Evolutionary conservation across 2,797 vertebrate species (phyloP).

Genomic region (Triplophysa yarkandensis): DNA sequence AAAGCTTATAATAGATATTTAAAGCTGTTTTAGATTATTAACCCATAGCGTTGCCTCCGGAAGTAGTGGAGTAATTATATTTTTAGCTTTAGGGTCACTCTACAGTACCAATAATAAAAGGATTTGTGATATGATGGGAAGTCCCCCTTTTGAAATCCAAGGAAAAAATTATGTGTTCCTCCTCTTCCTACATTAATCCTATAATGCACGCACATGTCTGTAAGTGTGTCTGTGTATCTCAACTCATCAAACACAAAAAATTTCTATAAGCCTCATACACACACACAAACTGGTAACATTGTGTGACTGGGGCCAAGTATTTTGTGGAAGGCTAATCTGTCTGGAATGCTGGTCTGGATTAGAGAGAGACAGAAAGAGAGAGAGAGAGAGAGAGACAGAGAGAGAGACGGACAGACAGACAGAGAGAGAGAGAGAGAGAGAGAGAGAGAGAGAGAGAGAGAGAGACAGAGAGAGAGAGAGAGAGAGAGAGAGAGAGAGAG

Average conservation of each 20-base stretch:
- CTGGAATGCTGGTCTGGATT: slow-evolving; percentile 72
- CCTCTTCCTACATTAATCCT: slow-evolving; percentile 65
- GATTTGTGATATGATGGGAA: not conserved
- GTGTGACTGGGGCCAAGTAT: slow-evolving; percentile 57
- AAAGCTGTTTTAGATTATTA: too few species aligned
- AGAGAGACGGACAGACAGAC: too few species aligned
- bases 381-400: slow-evolving; percentile 9
- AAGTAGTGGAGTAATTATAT: not conserved
- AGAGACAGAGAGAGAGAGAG: slow-evolving; percentile 14
- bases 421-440: not conserved
- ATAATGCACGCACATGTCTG: slow-evolving; percentile 56
- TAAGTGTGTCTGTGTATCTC: slow-evolving; percentile 18
- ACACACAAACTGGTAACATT: slow-evolving; percentile 45
- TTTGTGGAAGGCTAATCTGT: slow-evolving; percentile 72
- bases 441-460: slow-evolving; percentile 1
- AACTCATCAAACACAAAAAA: not conserved
- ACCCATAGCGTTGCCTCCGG: too few species aligned
- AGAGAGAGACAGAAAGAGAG: slow-evolving; percentile 21
- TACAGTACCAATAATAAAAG: not conserved
- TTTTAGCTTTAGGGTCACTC: not conserved
- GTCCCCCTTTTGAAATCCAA: slow-evolving; percentile 1
- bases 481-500: too few species aligned
- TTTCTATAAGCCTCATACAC: not conserved
- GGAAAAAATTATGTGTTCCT: slow-evolving; percentile 1
- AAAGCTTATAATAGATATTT: too few species aligned